These are phyloP conservation scores for Euproctis similis DNA, from an alignment of 2,888 invertebrate species.

Conservation along the genomic window DNA sequence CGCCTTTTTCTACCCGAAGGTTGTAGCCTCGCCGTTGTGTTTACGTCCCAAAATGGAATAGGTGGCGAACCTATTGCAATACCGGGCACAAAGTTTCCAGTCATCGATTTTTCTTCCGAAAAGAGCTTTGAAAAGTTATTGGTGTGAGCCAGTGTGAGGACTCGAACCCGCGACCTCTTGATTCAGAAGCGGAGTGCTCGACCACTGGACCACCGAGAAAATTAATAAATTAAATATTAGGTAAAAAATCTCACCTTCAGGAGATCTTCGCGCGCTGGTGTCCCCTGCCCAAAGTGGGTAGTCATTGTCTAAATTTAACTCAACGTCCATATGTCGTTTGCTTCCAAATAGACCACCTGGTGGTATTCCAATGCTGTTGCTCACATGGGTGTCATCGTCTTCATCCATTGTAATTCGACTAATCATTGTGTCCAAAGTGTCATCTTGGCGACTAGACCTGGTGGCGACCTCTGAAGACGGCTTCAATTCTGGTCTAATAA, in stretches of 20 bases:
- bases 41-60: too few relatives aligned
- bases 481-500: slow-evolving; percentile 11
- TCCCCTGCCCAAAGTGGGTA: slow-evolving; percentile 78
- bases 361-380: slow-evolving; percentile 16
- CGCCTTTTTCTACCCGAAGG: too few relatives aligned
- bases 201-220: too few relatives aligned
- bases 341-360: slow-evolving; percentile 48
- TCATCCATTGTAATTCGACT: slow-evolving; percentile 28
- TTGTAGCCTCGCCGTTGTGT: too few relatives aligned
- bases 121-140: too few relatives aligned
- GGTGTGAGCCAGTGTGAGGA: too few relatives aligned
- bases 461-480: slow-evolving; percentile 13
- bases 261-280: slow-evolving; percentile 82
- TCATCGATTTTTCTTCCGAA: too few relatives aligned
- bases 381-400: slow-evolving; percentile 23
- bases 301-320: slow-evolving; percentile 41
- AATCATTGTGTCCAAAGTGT: slow-evolving; percentile 32
- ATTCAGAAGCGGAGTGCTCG: too few relatives aligned
- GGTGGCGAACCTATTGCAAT: too few relatives aligned
- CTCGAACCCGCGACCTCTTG: too few relatives aligned
- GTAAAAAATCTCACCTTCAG: slow-evolving; percentile 77
- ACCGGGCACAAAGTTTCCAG: too few relatives aligned
- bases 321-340: slow-evolving; percentile 30
- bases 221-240: not conserved
- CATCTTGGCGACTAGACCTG: slow-evolving; percentile 14